A percentile compares a stretch with the other conserved stretches of the same genome.
phyloP scores from a whole-genome alignment of 2,797 vertebrate genomes.

The Sarcophilus harrisii region DNA sequence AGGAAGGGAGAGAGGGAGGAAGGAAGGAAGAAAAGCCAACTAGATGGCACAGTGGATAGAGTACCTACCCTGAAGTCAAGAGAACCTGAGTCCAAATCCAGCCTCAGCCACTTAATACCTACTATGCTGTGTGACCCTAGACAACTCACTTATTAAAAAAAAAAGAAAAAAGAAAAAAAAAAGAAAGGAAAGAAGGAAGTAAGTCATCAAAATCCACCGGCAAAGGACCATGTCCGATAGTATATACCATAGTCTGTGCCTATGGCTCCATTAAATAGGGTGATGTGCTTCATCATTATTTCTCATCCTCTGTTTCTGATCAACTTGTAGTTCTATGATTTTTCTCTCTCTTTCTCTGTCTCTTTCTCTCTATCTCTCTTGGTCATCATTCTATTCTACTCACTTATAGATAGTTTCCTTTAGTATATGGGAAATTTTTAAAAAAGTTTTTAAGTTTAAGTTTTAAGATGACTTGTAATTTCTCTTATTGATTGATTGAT shows the following conservation, averaged over 20 bases:
- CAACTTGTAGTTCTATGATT: background rate
- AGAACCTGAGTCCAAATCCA: too few species aligned
- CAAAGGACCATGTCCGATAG: background rate
- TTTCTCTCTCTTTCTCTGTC: background rate
- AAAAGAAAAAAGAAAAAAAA: too few species aligned
- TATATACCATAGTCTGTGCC: background rate
- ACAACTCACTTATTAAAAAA: too few species aligned
- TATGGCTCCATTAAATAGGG: background rate
- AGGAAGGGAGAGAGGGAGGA: too few species aligned
- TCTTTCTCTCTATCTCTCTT: too few species aligned
- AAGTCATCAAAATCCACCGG: background rate
- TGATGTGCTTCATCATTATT: background rate
- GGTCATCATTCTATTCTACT: background rate
- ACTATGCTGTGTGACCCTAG: too few species aligned
- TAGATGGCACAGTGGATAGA: too few species aligned
- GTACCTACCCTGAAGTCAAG: too few species aligned
- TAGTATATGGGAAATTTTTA: background rate
- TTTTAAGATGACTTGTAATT: background rate
- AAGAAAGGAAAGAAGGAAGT: too few species aligned
- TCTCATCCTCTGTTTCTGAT: background rate
- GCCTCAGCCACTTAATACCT: too few species aligned
- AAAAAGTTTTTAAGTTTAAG: background rate
- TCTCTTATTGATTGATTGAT: background rate
- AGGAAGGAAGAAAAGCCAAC: too few species aligned
- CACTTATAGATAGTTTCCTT: background rate